A percentile compares a stretch with the other conserved stretches of the same genome.
These are phyloP conservation scores for Drosophila monieri DNA, from an alignment of 2,888 invertebrate genomes.

Conservation along the genomic window DNA sequence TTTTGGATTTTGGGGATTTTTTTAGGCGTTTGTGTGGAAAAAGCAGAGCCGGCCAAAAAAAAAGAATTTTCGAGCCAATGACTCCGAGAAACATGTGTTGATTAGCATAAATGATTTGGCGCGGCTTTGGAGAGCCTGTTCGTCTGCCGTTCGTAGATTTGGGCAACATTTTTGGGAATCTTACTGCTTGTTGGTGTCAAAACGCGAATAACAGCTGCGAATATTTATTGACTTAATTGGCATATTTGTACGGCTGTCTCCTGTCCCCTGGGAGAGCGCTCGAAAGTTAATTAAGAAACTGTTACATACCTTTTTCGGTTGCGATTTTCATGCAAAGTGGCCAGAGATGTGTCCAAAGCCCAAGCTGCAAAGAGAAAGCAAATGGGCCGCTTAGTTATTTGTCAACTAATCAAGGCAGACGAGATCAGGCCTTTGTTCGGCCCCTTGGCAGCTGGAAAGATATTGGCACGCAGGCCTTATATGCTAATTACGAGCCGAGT, in stretches of 20 bases:
- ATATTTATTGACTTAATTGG: conserved; percentile 71
- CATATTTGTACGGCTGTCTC: conserved; percentile 51
- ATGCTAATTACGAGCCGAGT: conserved; percentile 43
- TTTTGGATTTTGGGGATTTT: conserved; percentile 56
- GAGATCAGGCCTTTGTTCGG: conserved; percentile 31
- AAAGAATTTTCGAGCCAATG: conserved; percentile 66
- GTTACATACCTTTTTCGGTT: conserved; percentile 60
- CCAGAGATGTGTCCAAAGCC: conserved; percentile 1
- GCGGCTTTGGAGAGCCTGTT: conserved; percentile 43
- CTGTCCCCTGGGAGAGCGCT: conserved; percentile 35
- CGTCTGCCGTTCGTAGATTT: conserved; percentile 51
- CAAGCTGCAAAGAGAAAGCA: conserved; percentile 65
- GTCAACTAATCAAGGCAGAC: conserved; percentile 41
- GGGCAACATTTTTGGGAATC: conserved; percentile 57
- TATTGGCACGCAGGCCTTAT: conserved; percentile 45
- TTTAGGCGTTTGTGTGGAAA: conserved; percentile 56
- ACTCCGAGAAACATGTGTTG: conserved; percentile 74
- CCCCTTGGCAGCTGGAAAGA: conserved; percentile 4
- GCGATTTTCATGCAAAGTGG: conserved; percentile 70
- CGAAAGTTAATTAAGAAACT: conserved; percentile 41
- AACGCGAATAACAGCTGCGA: conserved; percentile 62
- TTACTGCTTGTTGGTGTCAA: conserved; percentile 68
- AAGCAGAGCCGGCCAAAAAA: conserved; percentile 11
- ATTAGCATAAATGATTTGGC: conserved; percentile 78
- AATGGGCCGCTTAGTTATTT: conserved; percentile 40